phyloP scores from a whole-genome alignment of 2,797 vertebrate genomes.

The Heliangelus exortis region DNA sequence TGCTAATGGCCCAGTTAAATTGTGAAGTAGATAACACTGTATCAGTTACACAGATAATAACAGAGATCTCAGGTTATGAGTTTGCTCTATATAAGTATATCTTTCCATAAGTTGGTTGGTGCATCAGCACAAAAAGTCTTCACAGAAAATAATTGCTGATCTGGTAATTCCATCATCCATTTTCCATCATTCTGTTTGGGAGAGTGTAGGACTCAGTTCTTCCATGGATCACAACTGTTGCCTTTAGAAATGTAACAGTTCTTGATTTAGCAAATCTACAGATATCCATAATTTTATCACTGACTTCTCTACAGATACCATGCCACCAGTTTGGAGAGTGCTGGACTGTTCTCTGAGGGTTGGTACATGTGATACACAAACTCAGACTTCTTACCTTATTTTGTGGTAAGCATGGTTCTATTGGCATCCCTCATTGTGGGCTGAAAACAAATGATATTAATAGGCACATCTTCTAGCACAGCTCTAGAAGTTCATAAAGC shows the following conservation, averaged over 20 bases:
- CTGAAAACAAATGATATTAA: neutral
- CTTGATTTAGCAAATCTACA: neutral
- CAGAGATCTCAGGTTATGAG: neutral
- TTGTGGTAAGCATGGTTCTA: neutral
- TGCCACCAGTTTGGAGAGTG: neutral
- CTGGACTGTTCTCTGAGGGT: neutral
- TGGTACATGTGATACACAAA: neutral
- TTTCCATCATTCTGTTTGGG: neutral
- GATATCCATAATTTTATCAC: neutral
- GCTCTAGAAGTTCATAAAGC: neutral
- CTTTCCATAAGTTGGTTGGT: neutral
- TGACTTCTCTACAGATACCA: neutral
- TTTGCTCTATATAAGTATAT: neutral
- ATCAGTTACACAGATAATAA: neutral
- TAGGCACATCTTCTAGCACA: neutral
- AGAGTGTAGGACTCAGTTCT: neutral
- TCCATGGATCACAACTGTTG: neutral
- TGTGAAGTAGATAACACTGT: neutral
- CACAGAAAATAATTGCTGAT: neutral
- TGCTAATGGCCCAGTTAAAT: neutral
- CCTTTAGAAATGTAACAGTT: neutral
- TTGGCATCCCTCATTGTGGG: neutral
- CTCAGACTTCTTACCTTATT: neutral
- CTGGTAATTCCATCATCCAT: neutral
- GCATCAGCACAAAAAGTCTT: neutral